Percentiles rank a stretch among this genome's conserved stretches.
Conservation (phyloP, 2,888 invertebrate genomes). For the Sinohyriopsis cumingii region DNA sequence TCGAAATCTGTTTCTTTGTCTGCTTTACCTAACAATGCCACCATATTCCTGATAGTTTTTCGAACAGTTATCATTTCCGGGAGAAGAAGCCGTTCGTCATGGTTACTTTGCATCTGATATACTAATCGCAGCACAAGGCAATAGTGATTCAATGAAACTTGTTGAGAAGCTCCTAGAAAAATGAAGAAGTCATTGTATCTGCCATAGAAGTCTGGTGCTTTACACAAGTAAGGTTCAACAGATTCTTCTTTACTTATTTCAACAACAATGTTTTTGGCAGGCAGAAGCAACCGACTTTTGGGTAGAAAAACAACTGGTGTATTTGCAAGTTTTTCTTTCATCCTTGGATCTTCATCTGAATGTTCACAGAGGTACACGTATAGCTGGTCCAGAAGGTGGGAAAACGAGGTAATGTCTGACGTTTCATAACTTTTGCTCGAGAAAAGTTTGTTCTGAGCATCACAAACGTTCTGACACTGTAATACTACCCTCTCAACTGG, state of each 20-base stretch:
- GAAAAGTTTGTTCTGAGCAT: slow-evolving; percentile 1
- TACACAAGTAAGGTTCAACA: slow-evolving; percentile 27
- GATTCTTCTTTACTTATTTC: slow-evolving; percentile 6
- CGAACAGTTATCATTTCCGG: slow-evolving; percentile 1
- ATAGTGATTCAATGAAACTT: too few relatives aligned
- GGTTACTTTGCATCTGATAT: background rate
- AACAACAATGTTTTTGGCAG: slow-evolving; percentile 10
- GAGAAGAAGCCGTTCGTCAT: background rate
- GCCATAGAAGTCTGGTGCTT: slow-evolving; percentile 18
- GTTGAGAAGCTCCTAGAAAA: slow-evolving; percentile 16
- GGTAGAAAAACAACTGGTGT: slow-evolving; percentile 9
- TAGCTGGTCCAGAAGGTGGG: too few relatives aligned
- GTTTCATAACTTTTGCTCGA: too few relatives aligned
- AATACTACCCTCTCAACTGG: slow-evolving; percentile 12
- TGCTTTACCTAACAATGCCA: background rate
- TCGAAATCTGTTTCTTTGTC: background rate
- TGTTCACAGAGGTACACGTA: slow-evolving; percentile 6
- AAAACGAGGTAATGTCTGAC: background rate
- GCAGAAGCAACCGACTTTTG: slow-evolving; percentile 4
- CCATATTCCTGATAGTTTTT: background rate
- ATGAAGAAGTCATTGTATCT: slow-evolving; percentile 22
- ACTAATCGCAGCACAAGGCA: background rate
- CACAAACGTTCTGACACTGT: slow-evolving; percentile 29
- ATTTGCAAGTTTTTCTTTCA: too few relatives aligned
- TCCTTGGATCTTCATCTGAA: background rate